phyloP scores from a whole-genome alignment of 2,113 vertebrate species.

The Apus apus region DNA sequence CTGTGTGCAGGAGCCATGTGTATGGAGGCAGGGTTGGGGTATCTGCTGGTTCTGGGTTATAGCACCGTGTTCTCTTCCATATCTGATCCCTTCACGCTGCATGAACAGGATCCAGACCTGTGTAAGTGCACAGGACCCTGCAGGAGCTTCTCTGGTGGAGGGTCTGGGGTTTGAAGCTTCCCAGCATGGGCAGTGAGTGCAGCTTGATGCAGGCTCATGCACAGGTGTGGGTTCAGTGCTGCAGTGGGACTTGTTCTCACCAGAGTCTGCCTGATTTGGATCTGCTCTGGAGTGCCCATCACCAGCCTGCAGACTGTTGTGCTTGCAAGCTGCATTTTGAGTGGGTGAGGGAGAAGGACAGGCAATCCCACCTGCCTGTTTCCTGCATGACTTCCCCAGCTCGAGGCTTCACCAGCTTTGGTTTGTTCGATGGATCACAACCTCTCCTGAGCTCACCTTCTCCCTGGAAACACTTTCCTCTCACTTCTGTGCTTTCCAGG shows the following conservation, averaged over 20 bases:
- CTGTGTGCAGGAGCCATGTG: neutral
- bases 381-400: neutral
- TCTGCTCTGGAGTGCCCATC: neutral
- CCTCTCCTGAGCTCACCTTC: neutral
- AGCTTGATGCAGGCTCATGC: rapidly evolving
- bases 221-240: neutral
- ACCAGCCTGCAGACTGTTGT: neutral
- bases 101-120: neutral
- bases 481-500: neutral
- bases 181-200: neutral
- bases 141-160: neutral
- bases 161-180: neutral
- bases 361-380: neutral
- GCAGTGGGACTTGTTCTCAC: rapidly evolving
- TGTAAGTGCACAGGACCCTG: neutral
- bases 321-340: neutral
- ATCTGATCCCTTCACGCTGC: neutral
- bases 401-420: neutral
- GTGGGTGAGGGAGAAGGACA: neutral
- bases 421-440: neutral
- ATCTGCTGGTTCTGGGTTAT: neutral
- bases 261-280: neutral
- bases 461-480: neutral
- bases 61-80: neutral
- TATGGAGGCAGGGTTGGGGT: no score